Conservation (phyloP, 2,797 vertebrate genomes). For the Lophotriccus pileatus region DNA sequence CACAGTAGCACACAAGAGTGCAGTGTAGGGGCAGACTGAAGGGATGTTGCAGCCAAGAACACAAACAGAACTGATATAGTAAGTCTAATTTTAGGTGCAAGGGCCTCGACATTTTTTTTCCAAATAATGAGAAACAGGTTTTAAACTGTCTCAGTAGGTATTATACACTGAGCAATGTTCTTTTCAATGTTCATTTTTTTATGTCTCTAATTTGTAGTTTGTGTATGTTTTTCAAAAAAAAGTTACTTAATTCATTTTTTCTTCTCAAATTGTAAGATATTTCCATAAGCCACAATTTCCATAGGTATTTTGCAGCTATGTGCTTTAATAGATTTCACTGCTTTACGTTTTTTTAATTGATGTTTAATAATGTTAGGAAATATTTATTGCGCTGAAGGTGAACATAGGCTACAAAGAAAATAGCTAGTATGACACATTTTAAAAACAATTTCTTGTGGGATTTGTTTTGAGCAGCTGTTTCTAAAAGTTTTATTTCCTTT, state of each 20-base stretch:
- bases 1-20: conserved; percentile 43
- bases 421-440: background rate
- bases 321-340: background rate
- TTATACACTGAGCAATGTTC: background rate
- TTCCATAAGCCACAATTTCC: background rate
- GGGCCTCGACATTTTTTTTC: conserved; percentile 15
- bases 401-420: background rate
- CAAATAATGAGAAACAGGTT: conserved; percentile 11
- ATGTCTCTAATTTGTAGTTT: background rate
- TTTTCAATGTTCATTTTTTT: background rate
- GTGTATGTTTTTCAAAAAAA: background rate
- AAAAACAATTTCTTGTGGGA: background rate
- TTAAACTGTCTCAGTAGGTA: background rate
- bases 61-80: background rate
- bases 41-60: background rate
- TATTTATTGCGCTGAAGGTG: background rate
- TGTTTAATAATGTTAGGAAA: background rate
- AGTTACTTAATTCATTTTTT: background rate
- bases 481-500: background rate
- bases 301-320: background rate
- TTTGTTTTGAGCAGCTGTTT: background rate
- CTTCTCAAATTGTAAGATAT: background rate
- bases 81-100: conserved; percentile 39
- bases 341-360: background rate
- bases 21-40: conserved; percentile 46